Conservation (phyloP, 2,113 vertebrate genomes). For the Oncorhynchus kisutch region DNA sequence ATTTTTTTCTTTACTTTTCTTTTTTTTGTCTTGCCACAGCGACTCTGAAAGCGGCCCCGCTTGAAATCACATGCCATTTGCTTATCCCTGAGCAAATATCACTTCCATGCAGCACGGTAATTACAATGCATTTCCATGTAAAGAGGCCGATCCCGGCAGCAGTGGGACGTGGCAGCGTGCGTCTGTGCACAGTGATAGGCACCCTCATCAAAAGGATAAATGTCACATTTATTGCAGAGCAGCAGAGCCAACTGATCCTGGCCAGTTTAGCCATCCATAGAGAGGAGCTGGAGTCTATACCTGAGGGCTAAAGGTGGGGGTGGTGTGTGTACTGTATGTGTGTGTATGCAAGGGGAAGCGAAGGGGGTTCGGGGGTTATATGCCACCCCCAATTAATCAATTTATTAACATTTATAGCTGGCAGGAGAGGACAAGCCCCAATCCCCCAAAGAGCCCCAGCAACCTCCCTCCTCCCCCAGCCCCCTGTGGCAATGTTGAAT, state of each 20-base stretch:
- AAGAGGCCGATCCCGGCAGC: conserved; percentile 14
- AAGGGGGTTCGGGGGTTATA: neutral
- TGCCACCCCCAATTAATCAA: conserved; percentile 9
- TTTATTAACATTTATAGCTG: conserved; percentile 29
- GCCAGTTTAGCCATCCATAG: neutral
- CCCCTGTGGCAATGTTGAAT: no score
- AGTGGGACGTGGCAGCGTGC: conserved; percentile 4
- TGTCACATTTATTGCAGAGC: conserved; percentile 24
- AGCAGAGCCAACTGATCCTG: conserved; percentile 16
- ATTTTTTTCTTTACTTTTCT: no score
- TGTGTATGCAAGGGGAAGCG: no score
- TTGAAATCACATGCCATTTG: conserved; percentile 41
- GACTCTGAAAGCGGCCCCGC: neutral
- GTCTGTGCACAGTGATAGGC: conserved; percentile 32
- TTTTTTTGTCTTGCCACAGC: neutral
- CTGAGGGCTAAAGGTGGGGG: neutral
- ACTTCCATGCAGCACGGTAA: conserved; percentile 28
- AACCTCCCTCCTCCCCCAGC: neutral
- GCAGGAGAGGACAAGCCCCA: neutral
- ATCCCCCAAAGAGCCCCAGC: neutral
- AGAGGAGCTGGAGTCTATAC: conserved; percentile 12
- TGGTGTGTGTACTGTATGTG: no score
- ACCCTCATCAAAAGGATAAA: conserved; percentile 40
- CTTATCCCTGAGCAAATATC: conserved; percentile 45
- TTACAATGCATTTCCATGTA: conserved; percentile 43